Percentiles rank a stretch among this genome's conserved stretches.
Conservation (phyloP, 2,797 vertebrate species). For the Hirundo rustica region DNA sequence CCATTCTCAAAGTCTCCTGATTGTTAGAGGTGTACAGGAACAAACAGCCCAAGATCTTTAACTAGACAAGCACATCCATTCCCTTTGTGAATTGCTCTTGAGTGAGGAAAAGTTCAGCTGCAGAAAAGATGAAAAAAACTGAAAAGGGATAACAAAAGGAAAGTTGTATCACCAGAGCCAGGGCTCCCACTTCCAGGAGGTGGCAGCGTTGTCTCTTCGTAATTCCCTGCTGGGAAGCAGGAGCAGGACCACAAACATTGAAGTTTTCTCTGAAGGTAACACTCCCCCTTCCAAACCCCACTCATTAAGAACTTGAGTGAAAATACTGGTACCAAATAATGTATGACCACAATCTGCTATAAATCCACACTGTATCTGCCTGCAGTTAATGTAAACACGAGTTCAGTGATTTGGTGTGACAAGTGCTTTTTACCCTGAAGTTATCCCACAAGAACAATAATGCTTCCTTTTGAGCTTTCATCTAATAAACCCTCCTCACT, state of each 20-base stretch:
- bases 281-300: background rate
- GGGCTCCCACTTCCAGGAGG: slow-evolving; percentile 1
- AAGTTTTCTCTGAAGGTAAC: background rate
- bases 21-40: background rate
- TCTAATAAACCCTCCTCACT: background rate
- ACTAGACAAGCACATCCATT: background rate
- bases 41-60: background rate
- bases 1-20: background rate
- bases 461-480: background rate
- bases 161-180: background rate
- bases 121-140: background rate
- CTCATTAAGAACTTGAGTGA: background rate
- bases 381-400: background rate
- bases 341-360: too few relatives aligned
- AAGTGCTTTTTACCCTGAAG: background rate
- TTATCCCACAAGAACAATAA: background rate
- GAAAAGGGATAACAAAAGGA: background rate
- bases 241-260: background rate
- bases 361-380: background rate
- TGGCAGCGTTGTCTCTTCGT: background rate
- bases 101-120: background rate
- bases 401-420: background rate
- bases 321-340: background rate
- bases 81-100: background rate
- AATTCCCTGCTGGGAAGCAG: background rate